These are phyloP conservation scores for Bufotes viridis DNA, from an alignment of 2,797 vertebrate species.

Conservation along the genomic window DNA sequence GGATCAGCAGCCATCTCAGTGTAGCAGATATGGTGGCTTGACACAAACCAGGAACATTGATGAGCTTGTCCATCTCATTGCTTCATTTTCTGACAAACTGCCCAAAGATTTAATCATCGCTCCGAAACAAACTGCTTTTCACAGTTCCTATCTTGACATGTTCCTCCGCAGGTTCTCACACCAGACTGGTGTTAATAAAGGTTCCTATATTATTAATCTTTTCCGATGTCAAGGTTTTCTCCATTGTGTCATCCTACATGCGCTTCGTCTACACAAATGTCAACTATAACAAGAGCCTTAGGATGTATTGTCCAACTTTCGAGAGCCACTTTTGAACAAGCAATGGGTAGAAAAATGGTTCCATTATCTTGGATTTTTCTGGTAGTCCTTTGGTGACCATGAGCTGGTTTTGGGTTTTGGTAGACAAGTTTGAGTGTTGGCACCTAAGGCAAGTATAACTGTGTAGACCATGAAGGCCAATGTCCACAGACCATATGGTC, in stretches of 20 bases:
- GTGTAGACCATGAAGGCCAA: background rate
- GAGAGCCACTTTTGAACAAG: background rate
- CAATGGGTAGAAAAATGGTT: background rate
- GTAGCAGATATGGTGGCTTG: background rate
- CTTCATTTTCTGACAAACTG: slow-evolving; percentile 30
- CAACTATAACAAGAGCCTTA: background rate
- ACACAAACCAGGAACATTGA: background rate
- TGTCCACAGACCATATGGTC: background rate
- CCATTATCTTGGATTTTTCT: background rate
- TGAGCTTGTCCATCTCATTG: background rate
- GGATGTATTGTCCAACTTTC: background rate
- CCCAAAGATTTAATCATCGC: slow-evolving; percentile 5
- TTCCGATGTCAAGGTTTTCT: background rate
- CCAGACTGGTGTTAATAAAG: background rate
- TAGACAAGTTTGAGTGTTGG: background rate
- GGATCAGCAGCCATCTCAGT: background rate
- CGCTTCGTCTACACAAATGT: background rate
- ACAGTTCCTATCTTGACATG: slow-evolving; percentile 7
- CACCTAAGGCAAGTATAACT: background rate
- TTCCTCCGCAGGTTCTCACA: background rate
- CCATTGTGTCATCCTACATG: background rate
- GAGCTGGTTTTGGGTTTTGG: background rate
- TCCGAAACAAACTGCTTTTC: background rate
- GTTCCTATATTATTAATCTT: slow-evolving; percentile 5
- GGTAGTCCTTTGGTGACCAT: background rate